Evolutionary conservation across 2,113 vertebrate species (phyloP), one percentile per base, ranked within the genome.

Genomic region (Corythoichthys haematopterus): DNA sequence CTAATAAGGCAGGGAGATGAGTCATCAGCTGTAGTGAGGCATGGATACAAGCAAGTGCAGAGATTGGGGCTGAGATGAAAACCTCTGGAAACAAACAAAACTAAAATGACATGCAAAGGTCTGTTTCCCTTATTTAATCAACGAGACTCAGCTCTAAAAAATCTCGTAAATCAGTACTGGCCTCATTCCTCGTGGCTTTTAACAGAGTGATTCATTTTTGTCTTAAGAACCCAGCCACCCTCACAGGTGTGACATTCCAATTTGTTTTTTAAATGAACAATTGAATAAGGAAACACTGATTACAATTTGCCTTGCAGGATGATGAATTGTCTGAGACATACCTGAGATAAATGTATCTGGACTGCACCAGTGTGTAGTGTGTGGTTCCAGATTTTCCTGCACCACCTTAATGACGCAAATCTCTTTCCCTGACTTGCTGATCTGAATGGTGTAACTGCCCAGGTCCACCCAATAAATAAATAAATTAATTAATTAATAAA

Each of bases 1-100:
- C 93, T 92, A 86, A 66, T 84, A 91, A 92, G 87, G 89, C 90
- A 86, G 84, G 82, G 78, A 78, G 75, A 89, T 96, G 94, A 95
- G 89, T 96, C 93, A 95, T 91, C 85, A 80, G 75, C 79, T 55
- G 73, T 75, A 87, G 77, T 71, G 72, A 83, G 77, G 81, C 79
- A 87, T 71, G 74, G 81, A 84, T 86, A 88, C 81, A 81, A 86
- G 79, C 79, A 88, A 85, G 79, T 76, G 79, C 69, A 84, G 40
- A 20, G 77, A 83, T 73, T 76, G 91, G 80, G 89, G 83, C 81
- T 80, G 92, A 93, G 90, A 86, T 88, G 87, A 94, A 90, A 93
- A 94, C 92, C 93, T 70, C 74, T 82, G 80, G 84, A 72, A 0
- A 86, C 84, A 90, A 88, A 81, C 84, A 72, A 73, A 70, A 71